Base-by-base conservation (phyloP, 2,113 vertebrate species). In the Mugil cephalus region DNA sequence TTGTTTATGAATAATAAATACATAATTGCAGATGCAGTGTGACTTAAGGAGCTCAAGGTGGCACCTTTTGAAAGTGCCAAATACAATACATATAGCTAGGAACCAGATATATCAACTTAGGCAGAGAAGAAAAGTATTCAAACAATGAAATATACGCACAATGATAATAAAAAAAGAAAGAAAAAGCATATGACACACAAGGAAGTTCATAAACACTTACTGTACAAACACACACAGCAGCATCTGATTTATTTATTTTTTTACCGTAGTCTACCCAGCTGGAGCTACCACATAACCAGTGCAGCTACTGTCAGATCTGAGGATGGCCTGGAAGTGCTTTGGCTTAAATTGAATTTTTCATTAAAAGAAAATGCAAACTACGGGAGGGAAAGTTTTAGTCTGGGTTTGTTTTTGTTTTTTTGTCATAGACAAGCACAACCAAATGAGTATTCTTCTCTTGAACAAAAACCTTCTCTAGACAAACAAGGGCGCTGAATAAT, bases 231-330 rank as follows among this genome's bases (percentile, higher is more conserved):
- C 54, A 15, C 35, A 52, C 42, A 64, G 42, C 42, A 2, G 64
- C 14, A 50, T 9, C 40, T 45, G 24, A 42, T n/a, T n/a, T n/a
- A n/a, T n/a, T n/a, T n/a, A n/a, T n/a, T 48, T 71, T 86, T 73
- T 74, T 53, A 84, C 76, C 18, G 18, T 52, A 24, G 51, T 71
- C 17, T 38, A 51, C 47, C 56, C 77, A 74, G 63, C 50, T 69
- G 70, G 21, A 72, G 34, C 64, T 83, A 62, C 62, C 67, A 72
- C 48, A 46, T n/a, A 36, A 47, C 40, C 65, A 35, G 39, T 68
- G 62, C 71, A 47, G 62, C 55, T 82, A 73, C 62, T 12, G 82
- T 74, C 74, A 86, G 76, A 84, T 76, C 69, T 43, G 10, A 77
- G 36, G 15, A 21, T 34, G 18, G 6, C 47, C 38, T 45, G 42